Evolutionary conservation across 2,888 invertebrate genomes (phyloP).

Genomic region (Suillia variegata): DNA sequence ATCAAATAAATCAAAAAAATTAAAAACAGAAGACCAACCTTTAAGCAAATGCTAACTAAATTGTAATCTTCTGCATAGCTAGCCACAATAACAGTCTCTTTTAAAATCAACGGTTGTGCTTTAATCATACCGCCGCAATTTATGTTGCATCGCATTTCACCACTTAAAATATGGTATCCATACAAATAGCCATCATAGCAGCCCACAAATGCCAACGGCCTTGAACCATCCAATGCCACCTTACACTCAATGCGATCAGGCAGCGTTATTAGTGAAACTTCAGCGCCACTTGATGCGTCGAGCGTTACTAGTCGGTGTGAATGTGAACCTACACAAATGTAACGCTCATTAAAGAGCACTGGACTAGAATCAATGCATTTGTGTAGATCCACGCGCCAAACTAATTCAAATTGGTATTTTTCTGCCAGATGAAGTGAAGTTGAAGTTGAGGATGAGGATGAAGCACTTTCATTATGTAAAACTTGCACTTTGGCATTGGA

Average conservation of each 20-base stretch:
- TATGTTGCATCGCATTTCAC: constrained; percentile 67
- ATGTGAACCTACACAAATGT: constrained; percentile 73
- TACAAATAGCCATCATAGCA: constrained; percentile 78
- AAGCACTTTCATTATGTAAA: constrained; percentile 32
- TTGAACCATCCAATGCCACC: constrained; percentile 61
- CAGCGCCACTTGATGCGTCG: constrained; percentile 64
- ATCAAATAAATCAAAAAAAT: no score
- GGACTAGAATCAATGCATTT: constrained; percentile 88
- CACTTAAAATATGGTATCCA: constrained; percentile 65
- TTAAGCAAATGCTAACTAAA: constrained; percentile 46
- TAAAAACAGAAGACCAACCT: constrained; percentile 25
- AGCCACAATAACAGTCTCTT: constrained; percentile 66
- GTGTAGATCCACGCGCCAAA: constrained; percentile 49
- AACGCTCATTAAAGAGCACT: constrained; percentile 59
- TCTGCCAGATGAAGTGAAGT: constrained; percentile 30
- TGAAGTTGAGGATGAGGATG: constrained; percentile 8
- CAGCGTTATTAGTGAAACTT: constrained; percentile 63
- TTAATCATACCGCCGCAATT: constrained; percentile 62
- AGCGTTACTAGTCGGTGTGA: constrained; percentile 72
- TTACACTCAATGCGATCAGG: constrained; percentile 78
- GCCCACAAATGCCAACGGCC: constrained; percentile 70
- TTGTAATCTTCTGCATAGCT: constrained; percentile 61
- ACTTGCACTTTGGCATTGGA: constrained; percentile 33
- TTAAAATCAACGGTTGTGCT: constrained; percentile 64
- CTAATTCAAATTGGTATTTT: no score